These are phyloP conservation scores for Cheiracanthium punctorium DNA, from an alignment of 2,888 invertebrate genomes.

Conservation along the genomic window DNA sequence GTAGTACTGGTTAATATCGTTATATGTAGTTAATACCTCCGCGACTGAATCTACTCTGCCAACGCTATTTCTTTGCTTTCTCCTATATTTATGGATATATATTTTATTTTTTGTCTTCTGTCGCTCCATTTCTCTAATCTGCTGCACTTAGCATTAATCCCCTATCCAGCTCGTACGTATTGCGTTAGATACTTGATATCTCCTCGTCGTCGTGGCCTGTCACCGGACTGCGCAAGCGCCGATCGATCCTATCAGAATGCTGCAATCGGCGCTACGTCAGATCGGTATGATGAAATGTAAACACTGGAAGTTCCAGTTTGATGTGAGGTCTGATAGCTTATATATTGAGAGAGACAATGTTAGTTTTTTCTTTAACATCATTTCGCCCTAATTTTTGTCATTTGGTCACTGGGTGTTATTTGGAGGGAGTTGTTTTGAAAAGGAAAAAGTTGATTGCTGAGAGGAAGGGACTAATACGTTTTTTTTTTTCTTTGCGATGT, in stretches of 20 bases:
- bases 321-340: neutral
- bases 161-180: neutral
- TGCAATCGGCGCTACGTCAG: slow-evolving; percentile 25
- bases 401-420: neutral
- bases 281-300: slow-evolving; percentile 33
- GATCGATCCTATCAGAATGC: slow-evolving; percentile 37
- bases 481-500: neutral
- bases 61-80: no score
- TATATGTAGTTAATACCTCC: no score
- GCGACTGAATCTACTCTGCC: no score
- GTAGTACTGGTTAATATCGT: no score
- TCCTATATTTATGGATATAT: no score
- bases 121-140: neutral
- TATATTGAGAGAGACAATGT: neutral
- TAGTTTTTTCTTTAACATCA: slow-evolving; percentile 1
- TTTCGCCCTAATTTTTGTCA: neutral
- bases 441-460: neutral
- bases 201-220: neutral
- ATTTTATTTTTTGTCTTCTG: neutral
- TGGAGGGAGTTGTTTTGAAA: neutral
- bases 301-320: slow-evolving; percentile 15
- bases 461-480: no score
- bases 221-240: slow-evolving; percentile 34
- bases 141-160: neutral
- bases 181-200: slow-evolving; percentile 1